Percentiles rank a stretch among this genome's conserved stretches.
These are phyloP conservation scores for Eulemur rufifrons DNA, from an alignment of 2,113 vertebrate species.

Conservation along the genomic window DNA sequence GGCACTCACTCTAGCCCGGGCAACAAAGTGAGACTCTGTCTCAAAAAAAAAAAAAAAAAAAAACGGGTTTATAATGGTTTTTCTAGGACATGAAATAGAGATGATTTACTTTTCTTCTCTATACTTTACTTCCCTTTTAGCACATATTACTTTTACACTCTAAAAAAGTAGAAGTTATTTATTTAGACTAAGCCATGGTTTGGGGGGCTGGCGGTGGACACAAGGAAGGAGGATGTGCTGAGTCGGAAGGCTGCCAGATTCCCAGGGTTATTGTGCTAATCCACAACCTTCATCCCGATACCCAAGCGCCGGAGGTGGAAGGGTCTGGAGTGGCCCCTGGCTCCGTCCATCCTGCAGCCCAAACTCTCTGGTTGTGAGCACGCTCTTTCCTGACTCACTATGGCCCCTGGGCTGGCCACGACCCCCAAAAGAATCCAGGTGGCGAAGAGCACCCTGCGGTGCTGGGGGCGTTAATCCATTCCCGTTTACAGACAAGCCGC, in stretches of 20 bases:
- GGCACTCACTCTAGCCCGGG: too few species aligned
- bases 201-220: neutral
- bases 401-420: slow-evolving; percentile 48
- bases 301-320: neutral
- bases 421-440: slow-evolving; percentile 62
- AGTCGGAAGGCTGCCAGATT: neutral
- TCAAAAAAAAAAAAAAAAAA: neutral
- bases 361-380: neutral
- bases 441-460: slow-evolving; percentile 32
- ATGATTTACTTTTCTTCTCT: neutral
- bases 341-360: neutral
- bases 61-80: neutral
- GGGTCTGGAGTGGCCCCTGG: neutral
- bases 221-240: neutral
- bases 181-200: neutral
- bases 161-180: neutral
- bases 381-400: slow-evolving; percentile 53
- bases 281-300: neutral
- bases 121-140: neutral
- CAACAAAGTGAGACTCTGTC: too few species aligned
- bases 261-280: neutral
- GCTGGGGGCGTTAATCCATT: slow-evolving; percentile 63
- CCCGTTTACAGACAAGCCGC: slow-evolving; percentile 63
- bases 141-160: neutral
- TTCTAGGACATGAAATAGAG: neutral